Evolutionary conservation across 2,797 vertebrate genomes (phyloP), one percentile per base, ranked within the genome.

Genomic region (Furcifer pardalis): DNA sequence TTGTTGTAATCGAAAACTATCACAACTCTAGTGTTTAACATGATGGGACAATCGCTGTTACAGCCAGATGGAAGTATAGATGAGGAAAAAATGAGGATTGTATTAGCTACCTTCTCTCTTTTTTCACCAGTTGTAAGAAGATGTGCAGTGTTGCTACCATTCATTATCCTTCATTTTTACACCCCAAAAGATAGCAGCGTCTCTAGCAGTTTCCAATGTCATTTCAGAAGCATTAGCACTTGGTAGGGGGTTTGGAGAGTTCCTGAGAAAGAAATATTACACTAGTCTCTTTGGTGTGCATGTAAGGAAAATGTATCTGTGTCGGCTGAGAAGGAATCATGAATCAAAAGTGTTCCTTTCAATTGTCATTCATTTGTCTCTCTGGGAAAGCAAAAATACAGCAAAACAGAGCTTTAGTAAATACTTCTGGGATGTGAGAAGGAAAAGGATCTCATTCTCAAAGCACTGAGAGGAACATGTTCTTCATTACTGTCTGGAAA

Each of bases 161-260:
- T 93, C 91, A 76, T 81, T 83, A 84, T 86, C 23, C 56, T 66
- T 87, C 27, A 79, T 62, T 15, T 56, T 86, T 60, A 23, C 76
- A 81, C 4, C 68, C 56, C 73, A 73, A 87, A 86, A 86, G 85
- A 75, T 7, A 84, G 44, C 37, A 76, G 49, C 71, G 52, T 66
- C 78, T 19, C 81, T 82, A 79, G 52, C 84, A 63, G 68, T 74
- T 19, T 71, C 44, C 60, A 66, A 44, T 81, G 73, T 84, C 37
- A 40, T 89, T 88, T 84, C 35, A 74, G 86, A 89, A 74, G 23
- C 75, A 89, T 89, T 88, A 84, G 91, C 68, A 88, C 88, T 86
- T 79, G 40, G 15, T 44, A 88, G 89, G 83, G 88, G 90, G 90
- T 7, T n/a, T 92, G 91, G 85, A 56, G 52, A 87, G 81, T 89